These are phyloP conservation scores for Struthidea cinerea DNA, from an alignment of 2,113 vertebrate genomes.

Conservation along the genomic window DNA sequence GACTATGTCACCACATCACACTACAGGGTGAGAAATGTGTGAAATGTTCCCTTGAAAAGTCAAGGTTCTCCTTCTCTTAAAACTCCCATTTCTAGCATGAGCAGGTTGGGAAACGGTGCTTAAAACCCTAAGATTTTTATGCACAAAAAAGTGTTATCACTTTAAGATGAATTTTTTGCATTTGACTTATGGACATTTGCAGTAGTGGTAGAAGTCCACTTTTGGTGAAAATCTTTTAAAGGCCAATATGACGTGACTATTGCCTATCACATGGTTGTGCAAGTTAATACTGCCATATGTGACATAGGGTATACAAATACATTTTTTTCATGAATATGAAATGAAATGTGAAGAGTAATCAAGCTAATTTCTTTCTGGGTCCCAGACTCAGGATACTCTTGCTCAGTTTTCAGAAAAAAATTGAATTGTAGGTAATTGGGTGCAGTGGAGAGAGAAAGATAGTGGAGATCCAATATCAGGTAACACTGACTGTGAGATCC, in stretches of 20 bases:
- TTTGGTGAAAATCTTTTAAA: background rate
- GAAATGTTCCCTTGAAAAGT: background rate
- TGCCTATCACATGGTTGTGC: background rate
- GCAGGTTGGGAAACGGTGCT: background rate
- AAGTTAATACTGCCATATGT: background rate
- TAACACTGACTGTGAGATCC: background rate
- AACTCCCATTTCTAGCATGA: background rate
- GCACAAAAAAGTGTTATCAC: background rate
- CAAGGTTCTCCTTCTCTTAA: background rate
- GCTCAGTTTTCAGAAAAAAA: background rate
- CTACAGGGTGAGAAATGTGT: background rate
- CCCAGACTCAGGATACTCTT: background rate
- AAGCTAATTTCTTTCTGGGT: background rate
- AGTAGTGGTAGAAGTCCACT: background rate
- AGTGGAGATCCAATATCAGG: background rate
- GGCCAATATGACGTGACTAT: background rate
- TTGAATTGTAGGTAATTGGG: background rate
- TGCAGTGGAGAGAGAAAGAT: background rate
- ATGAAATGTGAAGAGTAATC: background rate
- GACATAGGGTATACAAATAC: background rate
- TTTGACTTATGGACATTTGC: background rate
- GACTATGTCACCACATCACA: background rate
- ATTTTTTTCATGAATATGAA: background rate
- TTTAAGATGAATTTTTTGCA: background rate
- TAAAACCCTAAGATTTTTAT: background rate